Evolutionary conservation across 1,140 invertebrate species (phyloP).

Genomic region (Apis florea): DNA sequence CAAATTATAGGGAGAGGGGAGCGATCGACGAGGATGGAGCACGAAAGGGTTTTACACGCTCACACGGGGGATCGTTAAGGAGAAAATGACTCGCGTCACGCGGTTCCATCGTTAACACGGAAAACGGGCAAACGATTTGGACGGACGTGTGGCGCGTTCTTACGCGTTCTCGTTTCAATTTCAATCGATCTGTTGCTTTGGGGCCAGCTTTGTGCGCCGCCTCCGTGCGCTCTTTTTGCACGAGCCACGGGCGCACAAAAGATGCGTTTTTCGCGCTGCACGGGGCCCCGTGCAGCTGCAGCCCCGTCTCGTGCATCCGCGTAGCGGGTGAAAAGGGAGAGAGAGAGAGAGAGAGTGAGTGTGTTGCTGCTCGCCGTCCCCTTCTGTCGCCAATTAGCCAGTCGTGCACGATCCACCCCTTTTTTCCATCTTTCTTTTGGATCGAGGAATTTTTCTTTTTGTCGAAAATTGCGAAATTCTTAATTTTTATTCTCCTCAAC

Average conservation of each 20-base stretch:
- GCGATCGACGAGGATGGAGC: no score
- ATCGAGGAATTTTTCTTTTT: no score
- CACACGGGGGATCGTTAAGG: slow-evolving; percentile 54
- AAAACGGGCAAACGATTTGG: background rate
- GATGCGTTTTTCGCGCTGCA: slow-evolving; percentile 60
- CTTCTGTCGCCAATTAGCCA: slow-evolving; percentile 35
- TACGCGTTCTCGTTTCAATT: slow-evolving; percentile 63
- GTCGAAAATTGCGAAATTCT: no score
- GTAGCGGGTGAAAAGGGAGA: slow-evolving; percentile 20
- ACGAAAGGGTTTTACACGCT: slow-evolving; percentile 13
- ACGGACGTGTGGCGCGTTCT: slow-evolving; percentile 34
- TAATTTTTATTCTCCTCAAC: no score
- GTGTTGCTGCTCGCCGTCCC: background rate
- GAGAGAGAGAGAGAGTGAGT: no score
- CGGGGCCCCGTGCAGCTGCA: slow-evolving; percentile 49
- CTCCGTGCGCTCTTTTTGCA: slow-evolving; percentile 33
- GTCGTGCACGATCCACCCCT: background rate
- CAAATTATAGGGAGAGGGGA: no score
- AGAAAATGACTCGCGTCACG: slow-evolving; percentile 41
- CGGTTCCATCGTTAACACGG: slow-evolving; percentile 28
- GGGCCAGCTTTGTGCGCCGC: slow-evolving; percentile 46
- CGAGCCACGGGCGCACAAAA: slow-evolving; percentile 45
- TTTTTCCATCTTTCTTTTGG: background rate
- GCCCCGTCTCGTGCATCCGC: slow-evolving; percentile 2
- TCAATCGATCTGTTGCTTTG: slow-evolving; percentile 53